Base-by-base conservation (phyloP, 2,888 invertebrate species). In the Sialis lutaria region DNA sequence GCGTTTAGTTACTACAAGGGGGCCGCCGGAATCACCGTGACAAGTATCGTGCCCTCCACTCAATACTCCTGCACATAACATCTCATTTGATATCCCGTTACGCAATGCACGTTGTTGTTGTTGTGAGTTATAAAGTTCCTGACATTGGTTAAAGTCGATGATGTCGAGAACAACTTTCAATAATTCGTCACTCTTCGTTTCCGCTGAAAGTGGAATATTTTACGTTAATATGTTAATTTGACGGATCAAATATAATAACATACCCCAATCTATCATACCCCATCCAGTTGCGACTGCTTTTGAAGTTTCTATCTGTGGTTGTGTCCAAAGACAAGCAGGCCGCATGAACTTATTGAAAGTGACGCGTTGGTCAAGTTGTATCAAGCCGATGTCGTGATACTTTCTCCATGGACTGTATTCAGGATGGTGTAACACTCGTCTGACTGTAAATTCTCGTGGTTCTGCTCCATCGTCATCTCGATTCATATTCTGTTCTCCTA, bases 21-120 rank as follows among this genome's bases (percentile, higher is more conserved):
- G 84, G 1, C 81, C 80, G 0, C 84, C 85, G 31, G 82, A 82
- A 61, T 84, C 84, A 41, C 83, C 64, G 52, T 59, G 59, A 51
- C 65, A 64, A 6, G 64, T 69, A 57, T 58, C 59, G 54, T 50
- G 53, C 40, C 64, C 60, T 22, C 64, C 62, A 45, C 50, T 50
- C 7, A 64, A 54, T 52, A 64, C 63, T 8, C 69, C 70, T 12
- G 68, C 70, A 52, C 71, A 71, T n/a, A 71, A 49, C 67, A 69
- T 68, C 10, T 56, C 62, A 6, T 62, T 55, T 6, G 53, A 52
- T 39, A 64, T 55, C n/a, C 64, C 64, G 8, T 53, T 47, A 6
- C 60, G 58, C n/a, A 62, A 50, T 3, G 49, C 30, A n/a, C 31
- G 31, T 1, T n/a, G n/a, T n/a, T n/a, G n/a, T n/a, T n/a, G n/a